A percentile compares a stretch with the other conserved stretches of the same genome.
Conservation (phyloP, 2,888 invertebrate genomes). For the Campaea margaritaria region DNA sequence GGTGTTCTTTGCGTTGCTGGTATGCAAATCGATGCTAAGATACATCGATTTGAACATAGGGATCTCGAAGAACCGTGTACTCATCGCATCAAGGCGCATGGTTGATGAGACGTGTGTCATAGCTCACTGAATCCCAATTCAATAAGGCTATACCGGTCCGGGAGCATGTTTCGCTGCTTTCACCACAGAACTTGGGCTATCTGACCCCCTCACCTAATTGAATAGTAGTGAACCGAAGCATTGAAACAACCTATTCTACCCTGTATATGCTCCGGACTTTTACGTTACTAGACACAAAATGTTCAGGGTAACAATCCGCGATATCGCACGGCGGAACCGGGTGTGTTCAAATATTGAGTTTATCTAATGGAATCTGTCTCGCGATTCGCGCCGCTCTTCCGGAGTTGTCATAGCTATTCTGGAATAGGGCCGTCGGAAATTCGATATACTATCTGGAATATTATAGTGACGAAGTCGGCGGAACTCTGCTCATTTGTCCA, state of each 20-base stretch:
- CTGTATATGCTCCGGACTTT: slow-evolving; percentile 5
- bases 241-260: background rate
- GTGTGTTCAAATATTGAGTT: slow-evolving; percentile 49
- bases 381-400: slow-evolving; percentile 18
- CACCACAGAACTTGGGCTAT: too few species aligned
- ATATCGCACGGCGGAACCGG: slow-evolving; percentile 16
- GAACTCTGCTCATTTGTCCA: slow-evolving; percentile 4
- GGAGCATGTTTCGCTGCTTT: too few species aligned
- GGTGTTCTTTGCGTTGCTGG: too few species aligned
- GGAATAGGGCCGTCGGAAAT: slow-evolving; percentile 23
- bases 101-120: too few species aligned
- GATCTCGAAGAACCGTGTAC: too few species aligned
- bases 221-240: too few species aligned
- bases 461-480: slow-evolving; percentile 18
- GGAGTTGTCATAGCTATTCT: slow-evolving; percentile 14
- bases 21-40: too few species aligned
- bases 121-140: too few species aligned
- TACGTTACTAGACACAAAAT: slow-evolving; percentile 7
- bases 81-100: too few species aligned
- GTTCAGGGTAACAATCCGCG: slow-evolving; percentile 18
- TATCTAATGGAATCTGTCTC: slow-evolving; percentile 47
- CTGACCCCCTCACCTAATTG: too few species aligned
- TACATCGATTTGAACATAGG: too few species aligned
- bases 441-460: slow-evolving; percentile 25
- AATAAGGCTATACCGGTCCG: too few species aligned